phyloP scores from a whole-genome alignment of 2,113 vertebrate genomes.

The Daubentonia madagascariensis region DNA sequence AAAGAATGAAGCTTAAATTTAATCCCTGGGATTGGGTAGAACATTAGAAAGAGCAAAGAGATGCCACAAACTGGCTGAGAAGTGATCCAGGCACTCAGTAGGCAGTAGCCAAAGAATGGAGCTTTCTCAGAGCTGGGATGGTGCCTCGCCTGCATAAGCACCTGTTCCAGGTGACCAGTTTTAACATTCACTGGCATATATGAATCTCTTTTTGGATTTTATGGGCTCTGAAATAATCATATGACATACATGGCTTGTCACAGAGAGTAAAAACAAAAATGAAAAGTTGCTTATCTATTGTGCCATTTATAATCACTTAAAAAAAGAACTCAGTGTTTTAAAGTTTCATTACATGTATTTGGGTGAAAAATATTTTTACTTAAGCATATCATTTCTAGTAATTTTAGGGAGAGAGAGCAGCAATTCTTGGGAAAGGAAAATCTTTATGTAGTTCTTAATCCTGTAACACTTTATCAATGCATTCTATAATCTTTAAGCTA shows the following conservation, averaged over 20 bases:
- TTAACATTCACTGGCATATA: neutral
- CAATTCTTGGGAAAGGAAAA: neutral
- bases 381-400: neutral
- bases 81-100: neutral
- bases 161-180: neutral
- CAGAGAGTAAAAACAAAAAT: neutral
- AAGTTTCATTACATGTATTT: neutral
- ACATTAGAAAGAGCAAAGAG: neutral
- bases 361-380: neutral
- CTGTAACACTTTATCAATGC: neutral
- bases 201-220: neutral
- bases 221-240: neutral
- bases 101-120: neutral
- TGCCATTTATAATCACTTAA: neutral
- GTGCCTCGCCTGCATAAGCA: fast-evolving
- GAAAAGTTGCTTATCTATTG: neutral
- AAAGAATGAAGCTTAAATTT: neutral
- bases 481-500: constrained; percentile 10
- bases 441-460: neutral
- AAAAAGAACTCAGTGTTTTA: neutral
- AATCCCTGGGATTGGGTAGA: neutral
- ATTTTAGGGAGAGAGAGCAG: neutral
- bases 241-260: neutral
- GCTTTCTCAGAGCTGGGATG: neutral
- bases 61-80: neutral